Conservation (phyloP, 2,888 invertebrate genomes). For the Drosophila hamatofila region DNA sequence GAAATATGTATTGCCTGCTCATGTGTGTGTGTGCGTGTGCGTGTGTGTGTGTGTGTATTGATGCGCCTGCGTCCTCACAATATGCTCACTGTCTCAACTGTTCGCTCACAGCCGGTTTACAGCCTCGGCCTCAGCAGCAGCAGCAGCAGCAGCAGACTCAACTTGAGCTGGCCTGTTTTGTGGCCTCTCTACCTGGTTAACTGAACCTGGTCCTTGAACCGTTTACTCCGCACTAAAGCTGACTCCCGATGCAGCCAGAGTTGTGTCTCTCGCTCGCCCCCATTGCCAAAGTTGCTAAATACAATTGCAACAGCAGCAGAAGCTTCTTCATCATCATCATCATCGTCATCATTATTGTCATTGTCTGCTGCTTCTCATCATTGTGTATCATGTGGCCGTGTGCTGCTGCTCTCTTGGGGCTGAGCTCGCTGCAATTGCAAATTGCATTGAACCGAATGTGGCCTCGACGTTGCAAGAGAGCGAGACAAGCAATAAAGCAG, state of each 20-base stretch:
- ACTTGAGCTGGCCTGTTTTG: constrained; percentile 55
- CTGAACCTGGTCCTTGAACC: constrained; percentile 84
- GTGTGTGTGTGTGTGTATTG: constrained; percentile 19
- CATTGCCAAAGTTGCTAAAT: constrained; percentile 45
- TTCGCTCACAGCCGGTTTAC: constrained; percentile 60
- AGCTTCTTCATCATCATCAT: constrained; percentile 21
- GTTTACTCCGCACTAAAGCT: constrained; percentile 47
- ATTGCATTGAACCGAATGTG: constrained; percentile 64
- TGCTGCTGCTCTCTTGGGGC: constrained; percentile 38
- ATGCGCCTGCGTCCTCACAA: constrained; percentile 65
- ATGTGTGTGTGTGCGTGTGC: constrained; percentile 23
- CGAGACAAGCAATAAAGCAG: constrained; percentile 25
- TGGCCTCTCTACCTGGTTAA: constrained; percentile 32
- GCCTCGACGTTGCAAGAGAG: constrained; percentile 40
- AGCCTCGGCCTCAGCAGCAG: constrained; percentile 16
- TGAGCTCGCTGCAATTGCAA: constrained; percentile 53
- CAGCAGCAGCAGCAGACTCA: neutral
- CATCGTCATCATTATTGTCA: constrained; percentile 8
- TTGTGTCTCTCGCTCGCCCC: constrained; percentile 13
- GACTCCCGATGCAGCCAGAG: constrained; percentile 22
- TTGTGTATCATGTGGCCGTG: constrained; percentile 19
- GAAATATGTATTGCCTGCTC: constrained; percentile 50
- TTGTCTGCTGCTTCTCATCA: constrained; percentile 14
- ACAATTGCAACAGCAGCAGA: constrained; percentile 24
- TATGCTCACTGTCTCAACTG: constrained; percentile 32